A percentile compares a stretch with the other conserved stretches of the same genome.
These are phyloP conservation scores for Syngnathus rostellatus DNA, from an alignment of 2,797 vertebrate species.

Conservation along the genomic window DNA sequence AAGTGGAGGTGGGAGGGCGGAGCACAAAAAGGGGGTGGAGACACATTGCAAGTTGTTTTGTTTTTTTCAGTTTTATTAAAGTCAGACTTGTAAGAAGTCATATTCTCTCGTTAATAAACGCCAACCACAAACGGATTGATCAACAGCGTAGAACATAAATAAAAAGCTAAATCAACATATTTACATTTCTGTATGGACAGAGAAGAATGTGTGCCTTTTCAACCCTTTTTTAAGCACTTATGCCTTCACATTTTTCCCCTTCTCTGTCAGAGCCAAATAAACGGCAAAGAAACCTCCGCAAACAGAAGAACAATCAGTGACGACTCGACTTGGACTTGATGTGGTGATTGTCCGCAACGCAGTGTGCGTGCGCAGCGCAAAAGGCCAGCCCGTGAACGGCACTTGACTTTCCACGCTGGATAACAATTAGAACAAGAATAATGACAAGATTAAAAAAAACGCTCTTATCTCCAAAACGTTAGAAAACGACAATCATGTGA, in stretches of 20 bases:
- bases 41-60: slow-evolving; percentile 57
- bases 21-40: too few species aligned
- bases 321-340: neutral
- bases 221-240: neutral
- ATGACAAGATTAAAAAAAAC: slow-evolving; percentile 36
- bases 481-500: slow-evolving; percentile 63
- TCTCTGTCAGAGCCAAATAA: neutral
- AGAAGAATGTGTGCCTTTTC: slow-evolving; percentile 11
- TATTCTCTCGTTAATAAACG: slow-evolving; percentile 82
- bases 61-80: slow-evolving; percentile 90
- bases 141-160: slow-evolving; percentile 82
- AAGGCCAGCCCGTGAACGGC: neutral
- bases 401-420: neutral
- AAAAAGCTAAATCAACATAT: slow-evolving; percentile 84
- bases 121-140: slow-evolving; percentile 98
- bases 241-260: neutral
- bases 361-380: neutral
- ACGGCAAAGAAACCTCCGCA: neutral
- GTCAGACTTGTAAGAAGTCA: slow-evolving; percentile 99
- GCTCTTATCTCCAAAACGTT: slow-evolving; percentile 31
- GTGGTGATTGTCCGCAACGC: neutral
- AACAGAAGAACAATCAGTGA: neutral
- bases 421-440: neutral
- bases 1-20: slow-evolving; percentile 3
- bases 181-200: slow-evolving; percentile 73